Conservation (phyloP, 2,113 vertebrate species). For the Brachyhypopomus gauderio region DNA sequence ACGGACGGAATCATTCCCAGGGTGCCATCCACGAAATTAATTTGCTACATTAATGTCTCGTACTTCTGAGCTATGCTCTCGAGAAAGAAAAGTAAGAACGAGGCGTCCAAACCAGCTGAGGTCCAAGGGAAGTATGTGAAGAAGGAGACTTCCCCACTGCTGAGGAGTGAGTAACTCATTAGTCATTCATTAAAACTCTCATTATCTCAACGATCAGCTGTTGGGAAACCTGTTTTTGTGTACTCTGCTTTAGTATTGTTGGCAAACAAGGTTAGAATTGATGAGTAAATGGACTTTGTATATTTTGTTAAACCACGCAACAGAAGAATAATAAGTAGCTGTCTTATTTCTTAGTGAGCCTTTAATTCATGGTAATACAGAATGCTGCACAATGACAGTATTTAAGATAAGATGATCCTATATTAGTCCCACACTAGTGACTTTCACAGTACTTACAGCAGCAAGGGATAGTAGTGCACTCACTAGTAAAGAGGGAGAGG, state of each 20-base stretch:
- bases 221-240: background rate
- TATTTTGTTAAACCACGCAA: too few relatives aligned
- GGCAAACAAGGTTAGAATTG: too few relatives aligned
- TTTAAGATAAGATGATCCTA: background rate
- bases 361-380: background rate
- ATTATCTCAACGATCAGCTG: background rate
- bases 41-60: conserved; percentile 58
- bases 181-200: background rate
- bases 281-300: too few relatives aligned
- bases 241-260: too few relatives aligned
- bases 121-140: conserved; percentile 98
- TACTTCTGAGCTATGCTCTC: conserved; percentile 83
- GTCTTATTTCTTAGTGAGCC: background rate
- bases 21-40: conserved; percentile 53
- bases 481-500: too few relatives aligned
- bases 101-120: conserved; percentile 93
- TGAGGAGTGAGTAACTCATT: conserved; percentile 85
- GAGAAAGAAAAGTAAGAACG: conserved; percentile 94
- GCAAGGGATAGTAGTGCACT: too few relatives aligned
- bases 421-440: too few relatives aligned
- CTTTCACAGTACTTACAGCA: too few relatives aligned
- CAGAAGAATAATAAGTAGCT: too few relatives aligned
- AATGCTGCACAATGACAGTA: background rate
- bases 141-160: conserved; percentile 94
- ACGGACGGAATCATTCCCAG: conserved; percentile 26